phyloP scores from a whole-genome alignment of 2,888 invertebrate genomes.

The Cantharis rustica region DNA sequence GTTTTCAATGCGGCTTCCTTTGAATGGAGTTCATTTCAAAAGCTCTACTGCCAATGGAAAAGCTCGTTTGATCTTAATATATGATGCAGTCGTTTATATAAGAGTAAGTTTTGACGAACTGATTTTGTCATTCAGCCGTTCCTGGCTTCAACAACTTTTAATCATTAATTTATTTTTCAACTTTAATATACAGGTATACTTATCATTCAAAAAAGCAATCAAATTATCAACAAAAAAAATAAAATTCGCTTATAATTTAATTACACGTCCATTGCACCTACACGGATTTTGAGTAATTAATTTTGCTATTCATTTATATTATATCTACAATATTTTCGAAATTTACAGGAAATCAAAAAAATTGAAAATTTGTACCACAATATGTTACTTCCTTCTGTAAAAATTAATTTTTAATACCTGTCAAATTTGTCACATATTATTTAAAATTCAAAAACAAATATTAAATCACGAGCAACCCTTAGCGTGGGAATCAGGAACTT shows the following conservation, averaged over 20 bases:
- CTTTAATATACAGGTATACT: constrained; percentile 18
- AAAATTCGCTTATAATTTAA: no score
- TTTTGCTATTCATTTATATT: no score
- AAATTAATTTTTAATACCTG: background rate
- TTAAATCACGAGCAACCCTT: background rate
- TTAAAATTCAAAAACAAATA: background rate
- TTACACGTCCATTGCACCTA: background rate
- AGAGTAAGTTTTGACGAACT: constrained; percentile 42
- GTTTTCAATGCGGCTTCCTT: constrained; percentile 49
- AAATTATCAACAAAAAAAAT: no score
- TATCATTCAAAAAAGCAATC: no score
- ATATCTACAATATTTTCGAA: no score
- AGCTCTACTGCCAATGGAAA: constrained; percentile 46
- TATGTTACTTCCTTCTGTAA: background rate
- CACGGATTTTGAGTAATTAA: no score
- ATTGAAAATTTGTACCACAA: background rate
- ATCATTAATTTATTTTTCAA: constrained; percentile 29
- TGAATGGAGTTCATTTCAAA: constrained; percentile 49
- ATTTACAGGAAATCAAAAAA: no score
- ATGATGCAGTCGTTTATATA: constrained; percentile 49
- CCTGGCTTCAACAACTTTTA: constrained; percentile 36
- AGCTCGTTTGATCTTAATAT: constrained; percentile 57
- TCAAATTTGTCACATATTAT: background rate
- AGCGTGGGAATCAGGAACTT: constrained; percentile 19
- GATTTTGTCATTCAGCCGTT: constrained; percentile 44